phyloP scores from a whole-genome alignment of 2,888 invertebrate genomes.

The Julus scanicus region DNA sequence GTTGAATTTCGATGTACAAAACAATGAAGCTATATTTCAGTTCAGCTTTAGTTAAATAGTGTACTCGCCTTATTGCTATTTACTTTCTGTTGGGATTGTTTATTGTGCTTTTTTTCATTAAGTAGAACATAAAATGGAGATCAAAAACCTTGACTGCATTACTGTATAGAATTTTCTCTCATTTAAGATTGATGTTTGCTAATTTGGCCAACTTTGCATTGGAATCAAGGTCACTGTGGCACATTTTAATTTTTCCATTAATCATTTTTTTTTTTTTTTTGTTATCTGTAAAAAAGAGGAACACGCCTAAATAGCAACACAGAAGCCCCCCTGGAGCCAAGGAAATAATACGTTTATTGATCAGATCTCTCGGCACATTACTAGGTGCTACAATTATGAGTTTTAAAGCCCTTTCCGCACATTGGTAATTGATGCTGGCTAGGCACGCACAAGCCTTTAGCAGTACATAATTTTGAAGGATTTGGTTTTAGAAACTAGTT shows the following conservation, averaged over 20 bases:
- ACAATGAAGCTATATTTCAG: no score
- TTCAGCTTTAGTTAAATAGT: no score
- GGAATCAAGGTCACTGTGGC: not conserved
- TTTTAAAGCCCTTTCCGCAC: not conserved
- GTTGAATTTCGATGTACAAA: no score
- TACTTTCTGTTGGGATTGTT: no score
- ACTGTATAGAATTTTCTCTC: not conserved
- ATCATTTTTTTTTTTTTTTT: not conserved
- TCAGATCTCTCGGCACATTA: not conserved
- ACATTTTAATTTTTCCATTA: not conserved
- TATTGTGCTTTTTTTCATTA: not conserved
- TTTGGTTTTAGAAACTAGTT: not conserved
- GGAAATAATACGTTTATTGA: slow-evolving; percentile 6
- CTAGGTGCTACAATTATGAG: not conserved
- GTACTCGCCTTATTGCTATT: no score
- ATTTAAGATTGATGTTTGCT: not conserved
- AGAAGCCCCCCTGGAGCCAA: not conserved
- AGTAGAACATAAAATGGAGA: not conserved
- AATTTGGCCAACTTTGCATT: not conserved
- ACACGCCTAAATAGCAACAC: not conserved
- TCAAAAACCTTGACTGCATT: not conserved
- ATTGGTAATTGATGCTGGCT: slow-evolving; percentile 5
- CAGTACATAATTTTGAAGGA: not conserved
- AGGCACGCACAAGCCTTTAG: not conserved
- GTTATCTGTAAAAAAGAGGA: not conserved